Evolutionary conservation across 1,140 invertebrate genomes (phyloP).

Genomic region (Drosophila aff.): DNA sequence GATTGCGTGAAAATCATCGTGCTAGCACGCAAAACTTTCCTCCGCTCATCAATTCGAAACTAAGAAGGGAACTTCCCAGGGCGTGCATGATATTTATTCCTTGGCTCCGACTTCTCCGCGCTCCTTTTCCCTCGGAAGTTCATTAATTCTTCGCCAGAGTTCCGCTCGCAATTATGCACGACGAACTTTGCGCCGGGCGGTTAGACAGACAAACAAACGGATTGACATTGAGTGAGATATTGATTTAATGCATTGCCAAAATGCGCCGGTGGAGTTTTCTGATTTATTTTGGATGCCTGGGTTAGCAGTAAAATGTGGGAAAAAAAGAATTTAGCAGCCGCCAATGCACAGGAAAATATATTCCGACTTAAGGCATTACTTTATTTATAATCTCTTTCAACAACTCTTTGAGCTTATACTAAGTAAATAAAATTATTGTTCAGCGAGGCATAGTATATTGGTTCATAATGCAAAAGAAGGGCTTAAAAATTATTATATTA

Average conservation of each 20-base stretch:
- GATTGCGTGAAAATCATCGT: constrained; percentile 49
- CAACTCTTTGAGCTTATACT: too few species aligned
- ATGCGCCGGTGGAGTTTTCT: constrained; percentile 1
- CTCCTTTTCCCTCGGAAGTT: constrained; percentile 32
- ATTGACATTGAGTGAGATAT: constrained; percentile 45
- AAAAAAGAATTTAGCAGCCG: constrained; percentile 9
- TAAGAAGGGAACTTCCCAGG: constrained; percentile 30
- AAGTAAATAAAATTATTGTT: too few species aligned
- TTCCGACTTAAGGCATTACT: too few species aligned
- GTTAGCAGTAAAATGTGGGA: constrained; percentile 14
- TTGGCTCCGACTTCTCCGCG: constrained; percentile 7
- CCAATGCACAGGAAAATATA: not conserved
- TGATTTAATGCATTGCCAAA: constrained; percentile 53
- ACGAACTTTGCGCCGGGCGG: constrained; percentile 32
- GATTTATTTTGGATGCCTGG: constrained; percentile 30
- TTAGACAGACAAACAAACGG: constrained; percentile 42
- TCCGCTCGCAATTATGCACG: constrained; percentile 57
- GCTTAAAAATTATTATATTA: too few species aligned
- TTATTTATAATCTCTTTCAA: too few species aligned
- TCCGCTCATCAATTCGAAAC: constrained; percentile 60
- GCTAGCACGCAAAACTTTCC: constrained; percentile 55
- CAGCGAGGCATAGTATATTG: too few species aligned
- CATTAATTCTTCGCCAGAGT: constrained; percentile 61
- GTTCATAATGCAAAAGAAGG: too few species aligned
- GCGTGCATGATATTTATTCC: constrained; percentile 57